Evolutionary conservation across 2,797 vertebrate genomes (phyloP).

Genomic region (Chaetophractus vellerosus): DNA sequence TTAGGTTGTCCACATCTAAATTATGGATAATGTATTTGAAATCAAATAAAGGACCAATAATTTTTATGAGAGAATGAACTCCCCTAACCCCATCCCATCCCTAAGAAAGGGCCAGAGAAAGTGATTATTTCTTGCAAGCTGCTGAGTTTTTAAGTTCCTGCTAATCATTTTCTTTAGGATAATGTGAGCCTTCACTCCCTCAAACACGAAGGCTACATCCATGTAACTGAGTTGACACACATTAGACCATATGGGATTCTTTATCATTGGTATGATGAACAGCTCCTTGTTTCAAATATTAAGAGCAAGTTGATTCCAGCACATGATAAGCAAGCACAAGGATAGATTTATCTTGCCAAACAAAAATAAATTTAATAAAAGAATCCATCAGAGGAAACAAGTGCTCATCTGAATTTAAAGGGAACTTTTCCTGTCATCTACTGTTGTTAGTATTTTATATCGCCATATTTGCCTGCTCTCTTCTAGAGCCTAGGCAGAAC

Average conservation of each 20-base stretch:
- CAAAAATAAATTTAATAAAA: slow-evolving; percentile 71
- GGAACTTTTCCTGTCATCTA: slow-evolving; percentile 74
- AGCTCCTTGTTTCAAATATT: slow-evolving; percentile 62
- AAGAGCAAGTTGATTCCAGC: slow-evolving; percentile 65
- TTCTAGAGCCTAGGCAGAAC: neutral
- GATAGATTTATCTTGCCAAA: slow-evolving; percentile 44
- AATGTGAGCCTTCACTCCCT: neutral
- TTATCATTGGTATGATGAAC: slow-evolving; percentile 58
- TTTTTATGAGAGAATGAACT: neutral
- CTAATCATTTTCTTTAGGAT: neutral
- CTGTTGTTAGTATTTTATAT: slow-evolving; percentile 23
- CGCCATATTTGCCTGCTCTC: slow-evolving; percentile 14
- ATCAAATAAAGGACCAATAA: slow-evolving; percentile 1
- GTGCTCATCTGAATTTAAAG: slow-evolving; percentile 68
- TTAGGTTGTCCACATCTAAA: neutral
- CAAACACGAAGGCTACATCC: neutral
- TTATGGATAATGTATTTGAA: slow-evolving; percentile 40
- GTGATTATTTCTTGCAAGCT: slow-evolving; percentile 1
- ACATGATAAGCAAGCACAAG: slow-evolving; percentile 42
- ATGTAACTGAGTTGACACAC: slow-evolving; percentile 17
- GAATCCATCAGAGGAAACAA: slow-evolving; percentile 70
- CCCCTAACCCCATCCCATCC: no score
- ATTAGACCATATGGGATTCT: neutral
- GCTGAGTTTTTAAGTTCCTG: neutral
- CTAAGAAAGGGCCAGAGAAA: neutral